Evolutionary conservation across 1,140 invertebrate species (phyloP).

Genomic region (Magallana gigas): DNA sequence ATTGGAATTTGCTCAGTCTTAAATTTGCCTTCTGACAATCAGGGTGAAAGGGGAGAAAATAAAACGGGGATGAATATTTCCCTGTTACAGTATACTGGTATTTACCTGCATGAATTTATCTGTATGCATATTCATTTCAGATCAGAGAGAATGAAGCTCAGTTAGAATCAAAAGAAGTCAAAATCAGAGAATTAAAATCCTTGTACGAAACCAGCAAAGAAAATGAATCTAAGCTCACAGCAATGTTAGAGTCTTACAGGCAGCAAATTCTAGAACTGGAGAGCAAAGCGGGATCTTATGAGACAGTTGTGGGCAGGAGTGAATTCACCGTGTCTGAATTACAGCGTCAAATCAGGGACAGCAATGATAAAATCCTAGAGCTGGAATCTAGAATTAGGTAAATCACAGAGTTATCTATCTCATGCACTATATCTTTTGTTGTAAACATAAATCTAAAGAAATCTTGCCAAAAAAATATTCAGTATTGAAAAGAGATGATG

Average conservation of each 20-base stretch:
- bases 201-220: slow-evolving; percentile 72
- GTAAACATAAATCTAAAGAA: background rate
- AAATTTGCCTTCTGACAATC: no score
- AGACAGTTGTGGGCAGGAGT: slow-evolving; percentile 73
- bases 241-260: slow-evolving; percentile 70
- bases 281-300: slow-evolving; percentile 68
- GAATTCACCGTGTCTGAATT: slow-evolving; percentile 75
- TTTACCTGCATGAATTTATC: background rate
- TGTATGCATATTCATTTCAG: slow-evolving; percentile 52
- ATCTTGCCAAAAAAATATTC: background rate
- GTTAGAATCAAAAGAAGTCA: slow-evolving; percentile 75
- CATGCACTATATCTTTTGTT: background rate
- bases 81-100: no score
- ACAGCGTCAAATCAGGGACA: slow-evolving; percentile 73
- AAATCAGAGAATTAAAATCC: slow-evolving; percentile 73
- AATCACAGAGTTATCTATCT: slow-evolving; percentile 25
- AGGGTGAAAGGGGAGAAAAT: no score
- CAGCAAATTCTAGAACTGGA: slow-evolving; percentile 74
- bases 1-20: no score
- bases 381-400: slow-evolving; percentile 76
- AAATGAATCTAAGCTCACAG: slow-evolving; percentile 70
- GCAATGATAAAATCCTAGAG: slow-evolving; percentile 74
- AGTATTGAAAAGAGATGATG: background rate
- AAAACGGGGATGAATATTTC: no score
- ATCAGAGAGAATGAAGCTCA: slow-evolving; percentile 70